Conservation (phyloP, 2,888 invertebrate species). For the Liopterus haemorrhoidalis region DNA sequence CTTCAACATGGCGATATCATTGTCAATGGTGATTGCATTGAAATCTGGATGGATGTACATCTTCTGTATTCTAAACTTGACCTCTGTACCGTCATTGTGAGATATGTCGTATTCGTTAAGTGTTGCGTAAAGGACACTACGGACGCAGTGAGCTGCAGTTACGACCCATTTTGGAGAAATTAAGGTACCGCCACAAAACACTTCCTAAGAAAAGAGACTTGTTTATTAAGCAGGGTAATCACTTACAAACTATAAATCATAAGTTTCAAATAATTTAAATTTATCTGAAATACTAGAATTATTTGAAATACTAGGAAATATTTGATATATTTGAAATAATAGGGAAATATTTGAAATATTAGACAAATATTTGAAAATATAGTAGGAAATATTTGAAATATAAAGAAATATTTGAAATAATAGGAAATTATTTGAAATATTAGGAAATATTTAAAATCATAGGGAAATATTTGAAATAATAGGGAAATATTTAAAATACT, state of each 20-base stretch:
- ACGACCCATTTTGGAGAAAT: constrained; percentile 77
- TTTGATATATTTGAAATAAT: no score
- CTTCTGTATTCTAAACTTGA: constrained; percentile 67
- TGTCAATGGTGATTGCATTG: constrained; percentile 83
- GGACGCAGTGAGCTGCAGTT: constrained; percentile 82
- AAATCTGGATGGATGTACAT: constrained; percentile 79
- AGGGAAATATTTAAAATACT: no score
- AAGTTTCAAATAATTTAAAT: constrained; percentile 17
- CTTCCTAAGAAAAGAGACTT: constrained; percentile 64
- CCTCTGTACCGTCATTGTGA: constrained; percentile 66
- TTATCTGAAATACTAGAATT: constrained; percentile 8
- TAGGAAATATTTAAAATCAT: no score
- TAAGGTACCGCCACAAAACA: constrained; percentile 83
- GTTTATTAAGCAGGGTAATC: no score
- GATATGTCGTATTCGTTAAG: constrained; percentile 82
- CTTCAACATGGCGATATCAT: constrained; percentile 82
- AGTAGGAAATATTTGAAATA: no score
- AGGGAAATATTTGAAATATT: no score
- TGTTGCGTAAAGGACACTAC: constrained; percentile 69
- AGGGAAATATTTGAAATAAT: no score
- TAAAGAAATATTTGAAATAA: no score
- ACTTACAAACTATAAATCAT: no score
- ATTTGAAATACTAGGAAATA: no score
- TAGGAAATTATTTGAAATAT: no score
- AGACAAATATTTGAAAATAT: no score